These are phyloP conservation scores for Urocolius indicus DNA, from an alignment of 2,113 vertebrate species.

Conservation along the genomic window DNA sequence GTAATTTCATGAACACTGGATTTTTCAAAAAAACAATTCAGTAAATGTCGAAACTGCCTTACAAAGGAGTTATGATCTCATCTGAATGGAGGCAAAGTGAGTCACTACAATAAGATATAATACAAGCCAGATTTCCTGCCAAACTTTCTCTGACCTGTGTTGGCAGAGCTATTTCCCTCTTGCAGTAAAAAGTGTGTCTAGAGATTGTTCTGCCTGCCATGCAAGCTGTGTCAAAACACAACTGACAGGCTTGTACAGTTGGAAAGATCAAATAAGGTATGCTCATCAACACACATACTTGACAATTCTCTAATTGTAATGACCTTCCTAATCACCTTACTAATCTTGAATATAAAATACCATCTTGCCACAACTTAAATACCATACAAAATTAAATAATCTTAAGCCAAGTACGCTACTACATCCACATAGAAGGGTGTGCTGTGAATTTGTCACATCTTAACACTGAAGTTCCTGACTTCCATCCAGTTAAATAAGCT, in stretches of 20 bases:
- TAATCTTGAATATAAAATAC: background rate
- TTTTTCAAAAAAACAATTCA: background rate
- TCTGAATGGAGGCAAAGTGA: conserved; percentile 3
- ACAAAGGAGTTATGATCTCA: conserved; percentile 28
- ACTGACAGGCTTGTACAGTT: fast-evolving
- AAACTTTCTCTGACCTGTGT: conserved; percentile 27
- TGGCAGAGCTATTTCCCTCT: conserved; percentile 2
- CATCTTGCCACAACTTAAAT: background rate
- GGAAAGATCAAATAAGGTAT: background rate
- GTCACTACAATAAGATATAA: conserved; percentile 42
- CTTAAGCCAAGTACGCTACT: background rate
- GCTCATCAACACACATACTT: background rate
- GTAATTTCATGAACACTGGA: background rate
- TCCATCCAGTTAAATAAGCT: background rate
- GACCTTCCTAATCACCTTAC: background rate
- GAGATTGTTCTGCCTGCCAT: background rate
- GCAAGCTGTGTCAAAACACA: background rate
- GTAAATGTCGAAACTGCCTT: background rate
- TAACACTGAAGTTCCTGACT: background rate
- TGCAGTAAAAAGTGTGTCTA: background rate
- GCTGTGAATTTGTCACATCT: background rate
- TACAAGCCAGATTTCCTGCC: conserved; percentile 22
- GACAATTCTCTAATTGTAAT: background rate
- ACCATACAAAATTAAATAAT: background rate
- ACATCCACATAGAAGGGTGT: background rate